Conservation (phyloP, 1,140 invertebrate species). For the Helicoverpa zea region DNA sequence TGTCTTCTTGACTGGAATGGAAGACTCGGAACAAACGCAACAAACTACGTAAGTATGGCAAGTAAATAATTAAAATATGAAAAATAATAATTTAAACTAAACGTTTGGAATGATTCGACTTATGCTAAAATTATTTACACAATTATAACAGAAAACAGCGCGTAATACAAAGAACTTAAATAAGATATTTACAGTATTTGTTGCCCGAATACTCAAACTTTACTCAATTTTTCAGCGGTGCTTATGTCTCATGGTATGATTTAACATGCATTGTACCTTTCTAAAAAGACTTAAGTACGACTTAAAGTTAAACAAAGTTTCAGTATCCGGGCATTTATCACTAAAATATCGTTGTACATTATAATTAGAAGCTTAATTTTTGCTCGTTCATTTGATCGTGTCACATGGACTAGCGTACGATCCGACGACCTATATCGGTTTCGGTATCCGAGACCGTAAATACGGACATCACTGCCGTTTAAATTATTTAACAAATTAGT, state of each 20-base stretch:
- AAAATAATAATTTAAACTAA: constrained; percentile 81
- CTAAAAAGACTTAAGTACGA: too few relatives aligned
- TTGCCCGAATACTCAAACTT: too few relatives aligned
- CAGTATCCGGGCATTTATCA: constrained; percentile 16
- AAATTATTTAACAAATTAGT: constrained; percentile 45
- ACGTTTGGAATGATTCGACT: constrained; percentile 80
- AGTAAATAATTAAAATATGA: constrained; percentile 81
- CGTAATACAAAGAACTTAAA: constrained; percentile 48
- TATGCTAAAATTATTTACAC: constrained; percentile 79
- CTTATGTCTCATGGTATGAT: too few relatives aligned
- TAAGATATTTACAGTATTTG: constrained; percentile 48
- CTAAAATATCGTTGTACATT: constrained; percentile 53
- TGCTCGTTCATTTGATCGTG: constrained; percentile 45
- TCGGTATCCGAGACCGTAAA: constrained; percentile 39
- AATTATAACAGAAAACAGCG: constrained; percentile 76
- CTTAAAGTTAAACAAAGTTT: too few relatives aligned
- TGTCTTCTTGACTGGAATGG: constrained; percentile 70
- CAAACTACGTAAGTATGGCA: constrained; percentile 82
- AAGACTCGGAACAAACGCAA: constrained; percentile 75
- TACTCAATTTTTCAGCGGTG: too few relatives aligned
- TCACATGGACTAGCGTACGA: constrained; percentile 47
- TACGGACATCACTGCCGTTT: constrained; percentile 30
- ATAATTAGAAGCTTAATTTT: constrained; percentile 37
- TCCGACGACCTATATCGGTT: neutral
- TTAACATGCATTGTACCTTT: too few relatives aligned